Evolutionary conservation across 1,140 invertebrate species (phyloP), one percentile per base, ranked within the genome.

Genomic region (Pissodes strobi): DNA sequence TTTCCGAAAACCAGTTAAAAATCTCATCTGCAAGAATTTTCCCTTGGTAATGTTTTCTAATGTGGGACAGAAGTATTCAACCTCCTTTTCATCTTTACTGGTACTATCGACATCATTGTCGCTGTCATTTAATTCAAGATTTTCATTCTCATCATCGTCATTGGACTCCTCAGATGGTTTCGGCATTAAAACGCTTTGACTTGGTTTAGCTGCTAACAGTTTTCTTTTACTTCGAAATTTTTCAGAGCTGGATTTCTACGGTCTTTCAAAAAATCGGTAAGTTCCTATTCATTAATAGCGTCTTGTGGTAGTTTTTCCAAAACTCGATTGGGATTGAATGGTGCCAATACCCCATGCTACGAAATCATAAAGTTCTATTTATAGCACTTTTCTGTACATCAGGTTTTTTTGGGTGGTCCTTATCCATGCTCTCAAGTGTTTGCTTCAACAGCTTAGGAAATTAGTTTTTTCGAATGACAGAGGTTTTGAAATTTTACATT

Each of bases 1-100:
- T 43, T 55, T 57, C 17, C 49, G 12, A 58, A 17, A 57, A 63
- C 60, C 34, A 56, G 60, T 38, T n/a, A 63, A 27, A 43, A 63
- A 55, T 63, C 39, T 57, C 30, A 55, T 27, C 30, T 52, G n/a
- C 22, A 43, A 9, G 48, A 56, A 51, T 27, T 61, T 48, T 27
- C 23, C 46, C 51, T 51, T 51, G 51, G n/a, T n/a, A n/a, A n/a
- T n/a, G n/a, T n/a, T n/a, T n/a, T n/a, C n/a, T 15, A 45, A 6
- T 45, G n/a, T n/a, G n/a, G n/a, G n/a, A n/a, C n/a, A n/a, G n/a
- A n/a, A n/a, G n/a, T n/a, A n/a, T n/a, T n/a, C 46, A 22, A 53
- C 19, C 18, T 34, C 27, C 19, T 53, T 17, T 49, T 52, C 58
- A 10, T 51, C 45, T 18, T 61, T 48, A 3, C 13, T 48, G 23